A percentile compares a stretch with the other conserved stretches of the same genome.
These are phyloP conservation scores for Cabera pusaria DNA, from an alignment of 2,888 invertebrate species.

Conservation along the genomic window DNA sequence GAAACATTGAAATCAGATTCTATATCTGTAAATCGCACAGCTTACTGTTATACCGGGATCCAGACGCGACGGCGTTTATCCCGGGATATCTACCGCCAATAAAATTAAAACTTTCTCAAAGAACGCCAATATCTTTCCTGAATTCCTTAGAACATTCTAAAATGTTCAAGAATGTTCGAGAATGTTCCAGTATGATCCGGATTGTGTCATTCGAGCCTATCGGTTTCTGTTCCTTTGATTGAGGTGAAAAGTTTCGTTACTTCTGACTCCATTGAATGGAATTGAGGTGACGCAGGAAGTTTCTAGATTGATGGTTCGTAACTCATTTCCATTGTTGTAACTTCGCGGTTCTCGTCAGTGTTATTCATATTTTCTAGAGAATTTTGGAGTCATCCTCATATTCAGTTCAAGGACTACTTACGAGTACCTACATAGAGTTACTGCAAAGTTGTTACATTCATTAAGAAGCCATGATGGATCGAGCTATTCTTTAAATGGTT, in stretches of 20 bases:
- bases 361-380: too few species aligned
- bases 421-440: too few species aligned
- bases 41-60: constrained; percentile 42
- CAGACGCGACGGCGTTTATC: constrained; percentile 40
- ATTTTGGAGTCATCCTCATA: too few species aligned
- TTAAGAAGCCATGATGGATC: too few species aligned
- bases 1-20: constrained; percentile 23
- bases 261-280: constrained; percentile 14
- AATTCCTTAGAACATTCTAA: too few species aligned
- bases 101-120: constrained; percentile 52
- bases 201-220: not conserved
- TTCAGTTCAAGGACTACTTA: too few species aligned
- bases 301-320: constrained; percentile 9
- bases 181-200: not conserved
- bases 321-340: constrained; percentile 10
- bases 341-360: too few species aligned
- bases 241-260: constrained; percentile 12
- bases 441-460: too few species aligned
- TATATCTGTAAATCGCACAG: constrained; percentile 37
- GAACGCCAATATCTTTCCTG: constrained; percentile 18
- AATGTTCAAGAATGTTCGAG: constrained; percentile 6
- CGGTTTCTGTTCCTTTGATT: constrained; percentile 3
- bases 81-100: constrained; percentile 39
- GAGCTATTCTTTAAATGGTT: too few species aligned
- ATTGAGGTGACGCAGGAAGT: constrained; percentile 7